Base-by-base conservation (phyloP, 2,113 vertebrate species). In the Arvicanthis niloticus region DNA sequence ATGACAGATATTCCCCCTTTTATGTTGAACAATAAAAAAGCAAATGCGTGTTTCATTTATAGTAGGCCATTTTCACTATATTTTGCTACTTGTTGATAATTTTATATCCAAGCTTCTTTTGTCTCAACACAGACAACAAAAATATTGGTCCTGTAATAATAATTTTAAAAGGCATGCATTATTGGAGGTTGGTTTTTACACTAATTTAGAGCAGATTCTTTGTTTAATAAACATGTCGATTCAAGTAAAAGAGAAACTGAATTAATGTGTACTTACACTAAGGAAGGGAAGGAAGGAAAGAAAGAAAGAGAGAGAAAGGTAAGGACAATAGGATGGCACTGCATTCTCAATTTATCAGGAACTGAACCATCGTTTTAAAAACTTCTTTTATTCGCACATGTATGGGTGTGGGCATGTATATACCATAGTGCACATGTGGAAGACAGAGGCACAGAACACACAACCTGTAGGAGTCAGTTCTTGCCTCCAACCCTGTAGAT, bases 211-310 rank as follows among this genome's bases (percentile, higher is more conserved):
- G 94, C 93, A 95, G 60, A 91, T 94, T 89, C 53, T 48, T 97
- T 95, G 94, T 92, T 97, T 96, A 91, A 95, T 95, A 97, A 96
- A 95, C 87, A 94, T 45, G 29, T 68, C 84, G 86, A 89, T 86
- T 86, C 81, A 94, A 93, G 93, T 73, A 75, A 93, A 93, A 62
- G 21, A 89, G 70, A 93, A 92, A 87, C 19, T 85, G 68, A 95
- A 91, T 84, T 78, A 72, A 80, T 76, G 68, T 77, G 85, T 21
- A 93, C 58, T 45, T n/a, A 40, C 76, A 93, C 42, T 48, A 72
- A 92, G 68, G 58, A 31, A 29, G 11, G 9, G 7, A 8, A 8
- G 60, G 2, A 26, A 9, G 60, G 56, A 4, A 56, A 56, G 56
- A 3, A 56, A 56, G 56, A 17, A 19, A 58, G 16, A 19, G 4